Evolutionary conservation across 2,888 invertebrate species (phyloP).

Genomic region (Palloptera scutellata): DNA sequence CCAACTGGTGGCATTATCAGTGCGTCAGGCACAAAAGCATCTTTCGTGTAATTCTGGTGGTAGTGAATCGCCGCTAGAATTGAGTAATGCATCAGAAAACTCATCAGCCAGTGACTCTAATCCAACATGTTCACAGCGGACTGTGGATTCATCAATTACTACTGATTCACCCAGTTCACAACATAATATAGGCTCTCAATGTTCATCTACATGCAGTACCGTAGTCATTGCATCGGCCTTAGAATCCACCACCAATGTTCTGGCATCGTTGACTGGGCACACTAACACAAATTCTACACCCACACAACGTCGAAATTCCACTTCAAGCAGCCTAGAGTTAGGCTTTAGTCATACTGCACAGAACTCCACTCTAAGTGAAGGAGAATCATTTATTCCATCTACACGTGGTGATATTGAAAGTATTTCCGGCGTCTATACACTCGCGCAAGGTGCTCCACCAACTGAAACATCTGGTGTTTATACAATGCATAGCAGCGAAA

Average conservation of each 20-base stretch:
- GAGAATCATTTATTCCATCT: constrained; percentile 66
- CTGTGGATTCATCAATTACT: constrained; percentile 58
- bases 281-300: constrained; percentile 53
- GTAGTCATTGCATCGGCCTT: constrained; percentile 74
- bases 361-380: constrained; percentile 81
- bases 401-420: constrained; percentile 63
- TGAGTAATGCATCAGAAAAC: constrained; percentile 40
- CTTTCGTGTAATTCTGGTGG: constrained; percentile 34
- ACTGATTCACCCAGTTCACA: constrained; percentile 66
- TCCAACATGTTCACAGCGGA: constrained; percentile 40
- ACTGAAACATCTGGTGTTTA: constrained; percentile 88
- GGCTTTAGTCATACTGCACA: constrained; percentile 89
- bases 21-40: constrained; percentile 51
- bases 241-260: constrained; percentile 57
- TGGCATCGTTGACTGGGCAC: constrained; percentile 47
- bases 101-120: constrained; percentile 46
- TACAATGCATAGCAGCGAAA: constrained; percentile 75
- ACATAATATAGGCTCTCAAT: constrained; percentile 79
- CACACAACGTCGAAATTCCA: constrained; percentile 67
- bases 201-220: constrained; percentile 87
- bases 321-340: constrained; percentile 82
- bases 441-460: constrained; percentile 72
- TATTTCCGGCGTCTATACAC: constrained; percentile 69
- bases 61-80: constrained; percentile 47
- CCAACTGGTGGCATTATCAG: constrained; percentile 64